Conservation (phyloP, 2,797 vertebrate species). For the Labeo calbasu region DNA sequence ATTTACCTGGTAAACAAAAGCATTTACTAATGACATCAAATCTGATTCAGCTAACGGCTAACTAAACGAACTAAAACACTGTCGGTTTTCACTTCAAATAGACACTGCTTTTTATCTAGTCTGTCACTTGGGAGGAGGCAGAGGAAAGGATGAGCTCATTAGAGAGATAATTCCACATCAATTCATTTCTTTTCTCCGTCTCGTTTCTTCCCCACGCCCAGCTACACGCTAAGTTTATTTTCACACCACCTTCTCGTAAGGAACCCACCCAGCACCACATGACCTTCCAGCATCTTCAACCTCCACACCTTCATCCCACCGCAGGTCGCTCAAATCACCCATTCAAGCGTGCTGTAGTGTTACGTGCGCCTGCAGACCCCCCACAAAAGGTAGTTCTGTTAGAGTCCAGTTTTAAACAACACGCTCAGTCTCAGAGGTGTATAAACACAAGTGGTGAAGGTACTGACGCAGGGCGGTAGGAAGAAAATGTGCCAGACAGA, state of each 20-base stretch:
- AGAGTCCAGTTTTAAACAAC: constrained; percentile 55
- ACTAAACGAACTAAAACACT: neutral
- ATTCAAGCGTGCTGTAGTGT: neutral
- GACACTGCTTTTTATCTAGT: constrained; percentile 6
- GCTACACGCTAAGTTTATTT: constrained; percentile 68
- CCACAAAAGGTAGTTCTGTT: constrained; percentile 37
- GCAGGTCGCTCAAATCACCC: constrained; percentile 52
- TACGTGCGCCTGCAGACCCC: neutral
- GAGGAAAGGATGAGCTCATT: constrained; percentile 68
- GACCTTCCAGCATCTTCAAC: constrained; percentile 64
- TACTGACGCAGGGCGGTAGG: constrained; percentile 21
- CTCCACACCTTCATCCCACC: constrained; percentile 13
- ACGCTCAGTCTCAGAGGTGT: constrained; percentile 36
- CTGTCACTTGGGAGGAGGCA: neutral
- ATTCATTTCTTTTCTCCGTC: constrained; percentile 16
- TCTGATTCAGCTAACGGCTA: neutral
- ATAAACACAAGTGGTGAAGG: constrained; percentile 67
- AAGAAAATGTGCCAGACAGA: constrained; percentile 61
- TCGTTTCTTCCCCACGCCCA: constrained; percentile 26
- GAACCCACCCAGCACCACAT: constrained; percentile 52
- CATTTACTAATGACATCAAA: neutral
- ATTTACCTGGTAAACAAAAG: neutral
- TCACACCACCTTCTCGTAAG: constrained; percentile 63
- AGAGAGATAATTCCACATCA: constrained; percentile 49
- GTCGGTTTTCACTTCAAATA: neutral